Base-by-base conservation (phyloP, 2,797 vertebrate species). In the Poecilia gillii region DNA sequence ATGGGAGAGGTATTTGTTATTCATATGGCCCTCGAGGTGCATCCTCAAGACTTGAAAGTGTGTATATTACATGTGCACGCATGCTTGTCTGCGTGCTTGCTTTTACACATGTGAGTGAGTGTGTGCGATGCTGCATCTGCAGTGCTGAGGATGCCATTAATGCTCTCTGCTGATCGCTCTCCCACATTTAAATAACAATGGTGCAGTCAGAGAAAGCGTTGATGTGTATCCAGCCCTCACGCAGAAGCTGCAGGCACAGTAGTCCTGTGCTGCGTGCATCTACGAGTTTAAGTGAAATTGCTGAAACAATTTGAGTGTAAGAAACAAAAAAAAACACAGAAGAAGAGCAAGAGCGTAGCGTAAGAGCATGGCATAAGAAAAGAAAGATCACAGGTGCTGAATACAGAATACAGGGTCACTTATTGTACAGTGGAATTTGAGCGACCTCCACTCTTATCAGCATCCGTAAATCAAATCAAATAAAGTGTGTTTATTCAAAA, bases 161-260 rank as follows among this genome's bases (percentile, higher is more conserved):
- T 92, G 92, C 91, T 92, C 78, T 85, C 94, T 93, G 92, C 94
- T 94, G 94, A 95, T 95, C 93, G 90, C 87, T 89, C 90, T 91
- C 88, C 86, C 87, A 93, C 89, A 94, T 95, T 95, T 94, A 95
- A 95, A 95, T 95, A 94, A 94, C 91, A 95, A 95, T 93, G 87
- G 89, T 92, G 92, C 89, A 92, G 90, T 93, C 91, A 92, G 86
- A 91, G 89, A 91, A 94, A 87, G 89, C 91, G 90, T 84, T 85
- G 93, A 93, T 92, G 92, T 94, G 92, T 90, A 94, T 95, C 94
- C 92, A 94, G 93, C 87, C 91, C 80, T 84, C 91, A 91, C 88
- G 83, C 89, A 87, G 87, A 90, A 90, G 43, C 68, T 16, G 13
- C 68, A 45, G 90, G 86, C 82, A 75, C 62, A 71, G 75, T 87